Conservation (phyloP, 2,113 vertebrate species). For the Salvator merianae region DNA sequence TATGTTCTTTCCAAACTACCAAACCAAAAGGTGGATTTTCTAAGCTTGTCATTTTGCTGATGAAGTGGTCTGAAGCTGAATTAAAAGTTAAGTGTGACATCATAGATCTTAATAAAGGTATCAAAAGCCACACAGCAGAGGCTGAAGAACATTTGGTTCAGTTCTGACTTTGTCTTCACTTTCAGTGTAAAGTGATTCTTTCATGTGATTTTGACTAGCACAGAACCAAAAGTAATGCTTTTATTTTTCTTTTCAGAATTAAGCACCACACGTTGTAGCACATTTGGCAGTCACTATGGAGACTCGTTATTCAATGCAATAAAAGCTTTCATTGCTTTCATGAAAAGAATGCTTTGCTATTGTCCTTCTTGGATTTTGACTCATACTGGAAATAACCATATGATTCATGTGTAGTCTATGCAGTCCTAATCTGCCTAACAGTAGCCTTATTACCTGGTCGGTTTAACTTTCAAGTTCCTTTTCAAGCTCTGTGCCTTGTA, state of each 20-base stretch:
- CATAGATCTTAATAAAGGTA: background rate
- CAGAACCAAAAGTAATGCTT: background rate
- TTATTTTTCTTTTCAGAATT: background rate
- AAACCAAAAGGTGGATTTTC: too few relatives aligned
- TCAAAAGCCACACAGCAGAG: background rate
- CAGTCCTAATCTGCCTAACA: constrained; percentile 1
- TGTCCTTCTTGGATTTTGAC: background rate
- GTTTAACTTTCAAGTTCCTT: background rate
- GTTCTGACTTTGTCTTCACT: background rate
- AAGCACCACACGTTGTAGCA: background rate
- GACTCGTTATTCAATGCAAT: background rate
- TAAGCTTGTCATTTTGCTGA: too few relatives aligned
- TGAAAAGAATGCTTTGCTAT: background rate
- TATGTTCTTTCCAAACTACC: too few relatives aligned
- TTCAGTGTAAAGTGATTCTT: background rate
- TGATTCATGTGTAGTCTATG: background rate
- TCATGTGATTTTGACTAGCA: background rate
- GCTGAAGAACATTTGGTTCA: background rate
- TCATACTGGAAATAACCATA: background rate
- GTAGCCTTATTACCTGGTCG: constrained; percentile 10
- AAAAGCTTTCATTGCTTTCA: background rate
- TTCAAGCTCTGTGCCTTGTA: constrained; percentile 2
- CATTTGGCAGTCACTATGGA: background rate
- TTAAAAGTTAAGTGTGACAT: too few relatives aligned
- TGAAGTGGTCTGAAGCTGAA: background rate